Evolutionary conservation across 2,797 vertebrate species (phyloP), one percentile per base, ranked within the genome.

Genomic region (Cyclura pinguis): DNA sequence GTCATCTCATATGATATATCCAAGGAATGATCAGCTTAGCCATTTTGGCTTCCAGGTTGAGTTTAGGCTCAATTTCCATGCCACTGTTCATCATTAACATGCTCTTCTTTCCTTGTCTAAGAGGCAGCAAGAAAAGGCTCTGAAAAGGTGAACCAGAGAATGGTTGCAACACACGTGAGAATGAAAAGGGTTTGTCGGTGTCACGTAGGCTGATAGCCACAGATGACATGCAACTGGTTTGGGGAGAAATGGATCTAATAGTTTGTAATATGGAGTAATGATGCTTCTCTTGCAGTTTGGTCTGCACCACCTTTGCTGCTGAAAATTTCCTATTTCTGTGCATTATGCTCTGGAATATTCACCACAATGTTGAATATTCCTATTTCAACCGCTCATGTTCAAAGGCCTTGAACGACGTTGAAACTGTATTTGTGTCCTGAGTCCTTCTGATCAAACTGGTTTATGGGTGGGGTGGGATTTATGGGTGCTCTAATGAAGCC

Each of bases 401-500:
- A 80, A 67, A 42, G 18, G 32, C 80, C n/a, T 35, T 35, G 22
- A 4, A 12, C 14, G 5, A 32, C 29, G 38, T 18, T 18, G 10
- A 84, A 69, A 55, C 32, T 72, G 42, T 42, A 84, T 62, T 76
- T 12, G 18, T 50, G 55, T 32, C 24, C 8, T 6, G 35, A 74
- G 42, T 20, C 20, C 27, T 77, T n/a, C 87, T 20, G 22, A 77
- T 69, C 86, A 29, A 80, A 88, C 80, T 47, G 80, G 87, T 74
- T 88, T 64, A n/a, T 78, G 81, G 82, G 10, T 57, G 6, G 81
- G 82, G 10, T 57, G 6, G 20, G 20, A 47, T 47, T 47, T 47
- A 47, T 47, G 42, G 42, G 42, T 47, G 12, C 6, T 29, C 13
- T 55, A 42, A 77, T 57, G n/a, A 67, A 64, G 59, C 2, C 42